Evolutionary conservation across 1,140 invertebrate species (phyloP).

Genomic region (Diuraphis noxia): DNA sequence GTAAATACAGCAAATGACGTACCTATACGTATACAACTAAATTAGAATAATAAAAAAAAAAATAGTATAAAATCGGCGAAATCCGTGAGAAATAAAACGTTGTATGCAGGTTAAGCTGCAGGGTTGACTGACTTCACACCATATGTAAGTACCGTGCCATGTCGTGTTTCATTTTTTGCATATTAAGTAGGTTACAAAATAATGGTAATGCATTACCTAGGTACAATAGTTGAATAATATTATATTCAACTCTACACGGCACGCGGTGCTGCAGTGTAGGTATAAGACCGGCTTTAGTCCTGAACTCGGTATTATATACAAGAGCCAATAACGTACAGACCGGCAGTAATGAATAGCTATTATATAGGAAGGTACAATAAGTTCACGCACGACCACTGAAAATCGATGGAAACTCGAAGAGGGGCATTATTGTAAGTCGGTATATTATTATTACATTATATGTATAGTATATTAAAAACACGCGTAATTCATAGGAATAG

Average conservation of each 20-base stretch:
- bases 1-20: not conserved
- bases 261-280: not conserved
- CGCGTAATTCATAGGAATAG: not conserved
- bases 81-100: not conserved
- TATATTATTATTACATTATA: not conserved
- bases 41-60: too few species aligned
- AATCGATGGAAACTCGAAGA: not conserved
- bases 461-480: not conserved
- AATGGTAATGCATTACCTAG: not conserved
- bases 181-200: not conserved
- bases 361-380: too few species aligned
- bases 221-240: not conserved
- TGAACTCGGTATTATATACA: too few species aligned
- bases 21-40: not conserved
- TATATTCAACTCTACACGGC: not conserved
- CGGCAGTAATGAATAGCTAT: too few species aligned
- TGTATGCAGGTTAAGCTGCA: too few species aligned
- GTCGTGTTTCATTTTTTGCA: not conserved
- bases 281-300: not conserved
- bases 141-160: too few species aligned
- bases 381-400: not conserved
- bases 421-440: not conserved
- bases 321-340: too few species aligned
- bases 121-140: not conserved
- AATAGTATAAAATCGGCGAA: not conserved